Percentiles rank a stretch among this genome's conserved stretches.
Evolutionary conservation across 1,140 invertebrate species (phyloP).

Genomic region (Ctenoplectra terminalis): DNA sequence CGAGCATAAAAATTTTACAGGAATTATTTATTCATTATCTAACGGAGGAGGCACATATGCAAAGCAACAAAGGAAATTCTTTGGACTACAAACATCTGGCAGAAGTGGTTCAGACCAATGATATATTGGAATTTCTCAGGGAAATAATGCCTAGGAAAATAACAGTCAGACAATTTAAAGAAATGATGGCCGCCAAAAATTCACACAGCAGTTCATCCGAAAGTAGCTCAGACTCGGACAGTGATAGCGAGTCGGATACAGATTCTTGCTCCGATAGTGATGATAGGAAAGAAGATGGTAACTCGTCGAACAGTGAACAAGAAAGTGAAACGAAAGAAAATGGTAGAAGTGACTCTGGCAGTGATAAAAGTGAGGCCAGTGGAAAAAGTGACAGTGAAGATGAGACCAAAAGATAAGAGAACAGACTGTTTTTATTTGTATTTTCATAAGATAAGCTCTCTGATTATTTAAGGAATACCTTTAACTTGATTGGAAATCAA

Average conservation of each 20-base stretch:
- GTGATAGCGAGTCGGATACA: slow-evolving; percentile 79
- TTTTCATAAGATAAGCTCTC: neutral
- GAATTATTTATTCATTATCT: slow-evolving; percentile 88
- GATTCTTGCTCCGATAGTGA: slow-evolving; percentile 76
- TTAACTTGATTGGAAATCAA: neutral
- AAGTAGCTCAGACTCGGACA: slow-evolving; percentile 79
- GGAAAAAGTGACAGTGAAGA: slow-evolving; percentile 76
- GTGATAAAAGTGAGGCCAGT: slow-evolving; percentile 73
- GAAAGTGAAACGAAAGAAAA: slow-evolving; percentile 74
- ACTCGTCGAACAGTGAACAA: slow-evolving; percentile 62
- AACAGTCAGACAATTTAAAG: slow-evolving; percentile 86
- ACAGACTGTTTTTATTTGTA: neutral
- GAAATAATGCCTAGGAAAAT: slow-evolving; percentile 90
- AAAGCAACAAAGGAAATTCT: slow-evolving; percentile 77
- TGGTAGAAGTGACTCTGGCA: slow-evolving; percentile 69
- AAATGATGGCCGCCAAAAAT: slow-evolving; percentile 86
- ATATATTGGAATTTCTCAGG: slow-evolving; percentile 86
- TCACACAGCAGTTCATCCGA: slow-evolving; percentile 70
- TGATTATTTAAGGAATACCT: slow-evolving; percentile 10
- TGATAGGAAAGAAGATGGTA: slow-evolving; percentile 61
- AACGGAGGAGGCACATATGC: slow-evolving; percentile 84
- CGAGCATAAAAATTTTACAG: slow-evolving; percentile 69
- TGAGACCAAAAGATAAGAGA: slow-evolving; percentile 62
- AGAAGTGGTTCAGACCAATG: slow-evolving; percentile 86
- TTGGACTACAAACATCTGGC: slow-evolving; percentile 89